Evolutionary conservation across 2,888 invertebrate genomes (phyloP), one percentile per base, ranked within the genome.

Genomic region (Lasioglossum figueresi): DNA sequence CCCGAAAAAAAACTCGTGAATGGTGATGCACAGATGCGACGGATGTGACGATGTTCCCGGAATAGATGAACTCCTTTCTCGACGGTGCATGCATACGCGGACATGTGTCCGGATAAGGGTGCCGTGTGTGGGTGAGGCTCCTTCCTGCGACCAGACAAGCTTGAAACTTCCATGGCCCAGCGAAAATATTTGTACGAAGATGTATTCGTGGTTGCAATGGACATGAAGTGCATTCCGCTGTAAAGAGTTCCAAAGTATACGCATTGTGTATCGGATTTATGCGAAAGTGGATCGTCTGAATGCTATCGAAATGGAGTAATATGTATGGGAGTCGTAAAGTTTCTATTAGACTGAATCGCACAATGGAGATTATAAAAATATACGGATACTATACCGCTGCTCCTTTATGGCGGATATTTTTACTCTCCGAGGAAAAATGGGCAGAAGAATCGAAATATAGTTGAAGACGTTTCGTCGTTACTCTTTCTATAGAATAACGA

Each of bases 21-120:
- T 90, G 88, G 90, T 90, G 93, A 93, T 93, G 93, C 94, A 93
- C 94, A 94, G 94, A 94, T 94, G 94, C 93, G 93, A 92, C 94
- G 94, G 94, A 94, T 94, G 94, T 92, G 93, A 92, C 90, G 92
- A 88, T 80, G 88, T 80, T 88, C 86, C 82, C 80, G 48, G 74
- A 80, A 37, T 87, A 82, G 79, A 88, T 85, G 86, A 82, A 88
- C 90, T 90, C 73, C 27, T 27, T 31, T 31, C 52, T 16, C 27
- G 37, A 52, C 77, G n/a, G 59, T 82, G 37, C 8, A 68, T 23
- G 34, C 12, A 43, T 8, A n/a, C n/a, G 37, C 40, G n/a, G 71
- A 71, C 71, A 71, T 27, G 71, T 43, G 71, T 45, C 27, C 71
- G 70, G 70, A 40, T n/a, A 40, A n/a, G 14, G n/a, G 37, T 10